These are phyloP conservation scores for Cossypha niveicapilla DNA, from an alignment of 2,797 vertebrate genomes.

Conservation along the genomic window DNA sequence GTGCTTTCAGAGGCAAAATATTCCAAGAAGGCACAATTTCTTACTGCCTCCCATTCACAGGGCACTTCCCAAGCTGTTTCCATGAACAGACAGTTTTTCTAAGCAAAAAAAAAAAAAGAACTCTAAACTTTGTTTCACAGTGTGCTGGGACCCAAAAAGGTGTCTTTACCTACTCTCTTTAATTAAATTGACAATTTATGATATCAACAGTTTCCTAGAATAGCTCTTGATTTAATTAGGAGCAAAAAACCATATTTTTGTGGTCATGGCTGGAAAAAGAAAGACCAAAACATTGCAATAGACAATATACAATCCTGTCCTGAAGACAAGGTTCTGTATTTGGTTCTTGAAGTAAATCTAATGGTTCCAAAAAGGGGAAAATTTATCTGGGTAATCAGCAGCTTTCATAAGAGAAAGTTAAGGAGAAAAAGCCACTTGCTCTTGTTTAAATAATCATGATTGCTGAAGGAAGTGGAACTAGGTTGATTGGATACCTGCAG, in stretches of 20 bases:
- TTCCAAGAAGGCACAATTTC: background rate
- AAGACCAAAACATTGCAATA: background rate
- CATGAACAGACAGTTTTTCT: background rate
- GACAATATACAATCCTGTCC: background rate
- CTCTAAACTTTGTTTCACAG: background rate
- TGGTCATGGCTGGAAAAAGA: background rate
- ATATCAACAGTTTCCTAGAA: background rate
- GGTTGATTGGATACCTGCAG: background rate
- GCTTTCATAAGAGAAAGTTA: background rate
- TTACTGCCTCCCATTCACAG: background rate
- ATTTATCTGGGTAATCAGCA: background rate
- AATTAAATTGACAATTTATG: background rate
- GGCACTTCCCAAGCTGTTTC: background rate
- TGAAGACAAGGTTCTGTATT: background rate
- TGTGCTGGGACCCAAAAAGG: background rate
- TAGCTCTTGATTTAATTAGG: background rate
- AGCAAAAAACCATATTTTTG: background rate
- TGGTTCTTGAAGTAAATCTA: background rate
- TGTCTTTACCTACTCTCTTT: background rate
- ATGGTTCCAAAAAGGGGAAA: background rate
- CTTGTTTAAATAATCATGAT: background rate
- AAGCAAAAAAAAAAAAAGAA: background rate
- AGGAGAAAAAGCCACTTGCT: background rate
- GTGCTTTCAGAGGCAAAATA: background rate
- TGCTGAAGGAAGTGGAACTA: background rate